Percentiles rank a stretch among this genome's conserved stretches.
Conservation (phyloP, 2,113 vertebrate species). For the Uria aalge region DNA sequence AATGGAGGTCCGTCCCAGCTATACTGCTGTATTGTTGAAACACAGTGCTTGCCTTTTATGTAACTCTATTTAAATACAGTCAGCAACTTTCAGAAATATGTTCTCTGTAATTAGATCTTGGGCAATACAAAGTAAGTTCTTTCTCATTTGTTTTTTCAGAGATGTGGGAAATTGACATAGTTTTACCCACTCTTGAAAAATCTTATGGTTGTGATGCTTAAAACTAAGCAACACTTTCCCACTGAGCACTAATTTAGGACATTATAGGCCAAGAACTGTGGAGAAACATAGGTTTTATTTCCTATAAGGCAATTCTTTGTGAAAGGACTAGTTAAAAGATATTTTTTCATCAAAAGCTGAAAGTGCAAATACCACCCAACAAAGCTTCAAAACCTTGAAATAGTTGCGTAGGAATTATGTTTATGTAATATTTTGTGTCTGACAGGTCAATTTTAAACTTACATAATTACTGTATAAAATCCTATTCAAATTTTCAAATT, state of each 20-base stretch:
- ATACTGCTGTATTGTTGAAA: background rate
- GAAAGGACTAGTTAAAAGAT: background rate
- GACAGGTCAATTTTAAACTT: background rate
- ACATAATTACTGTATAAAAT: background rate
- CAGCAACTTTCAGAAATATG: background rate
- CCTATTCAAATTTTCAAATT: background rate
- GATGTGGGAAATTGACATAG: background rate
- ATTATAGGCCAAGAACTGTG: background rate
- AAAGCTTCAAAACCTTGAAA: background rate
- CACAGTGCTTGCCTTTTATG: background rate
- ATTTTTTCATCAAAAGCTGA: background rate
- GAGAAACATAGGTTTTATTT: background rate
- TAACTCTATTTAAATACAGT: background rate
- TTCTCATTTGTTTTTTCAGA: background rate
- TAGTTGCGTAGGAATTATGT: fast-evolving
- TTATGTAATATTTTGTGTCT: background rate
- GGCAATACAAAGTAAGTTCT: background rate
- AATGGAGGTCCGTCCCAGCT: background rate
- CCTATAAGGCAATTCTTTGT: background rate
- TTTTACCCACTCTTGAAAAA: background rate
- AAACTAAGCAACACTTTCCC: background rate
- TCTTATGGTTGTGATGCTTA: background rate
- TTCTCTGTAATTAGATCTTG: background rate
- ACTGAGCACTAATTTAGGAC: fast-evolving
- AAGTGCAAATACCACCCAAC: background rate